Base-by-base conservation (phyloP, 2,113 vertebrate genomes). In the Aix galericulata region DNA sequence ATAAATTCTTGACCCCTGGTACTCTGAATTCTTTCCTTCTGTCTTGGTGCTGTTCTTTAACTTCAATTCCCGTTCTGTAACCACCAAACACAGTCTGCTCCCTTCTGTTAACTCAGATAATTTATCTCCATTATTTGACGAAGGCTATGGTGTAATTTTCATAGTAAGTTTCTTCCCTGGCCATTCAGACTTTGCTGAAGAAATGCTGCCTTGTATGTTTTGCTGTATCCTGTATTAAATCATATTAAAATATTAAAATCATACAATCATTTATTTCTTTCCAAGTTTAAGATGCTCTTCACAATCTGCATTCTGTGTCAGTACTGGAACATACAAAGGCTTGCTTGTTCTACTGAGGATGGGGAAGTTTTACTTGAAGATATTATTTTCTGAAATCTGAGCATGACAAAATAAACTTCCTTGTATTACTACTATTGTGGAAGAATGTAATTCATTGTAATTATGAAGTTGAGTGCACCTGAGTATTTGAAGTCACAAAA, bases 391-490 rank as follows among this genome's bases (percentile, higher is more conserved):
- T 89, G 80, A 95, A 97, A 95, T 87, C 53, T 58, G 86, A 95
- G 69, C 84, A 76, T 73, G 80, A 77, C 74, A 97, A 94, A 97
- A 92, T 73, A 97, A 97, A 97, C 97, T 97, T 98, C 95, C 94
- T 95, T 96, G 73, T 92, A 50, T 81, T 91, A 73, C 59, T 89
- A 68, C 79, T 89, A 34, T 77, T 94, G 96, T 69, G 76, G 78
- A 94, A 96, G 89, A 96, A 90, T 60, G 63, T 68, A 95, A 87
- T 69, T 95, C 88, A 81, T 42, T 95, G 81, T 82, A 93, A 95
- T 91, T 89, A 91, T 23, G 85, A 82, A 60, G 44, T 27, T 82
- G 31, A 85, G n/a, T 66, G 14, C 52, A 63, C 52, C 22, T 74
- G 34, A 81, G 58, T 46, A 56, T 69, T 32, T 71, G 71, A 91